Evolutionary conservation across 2,113 vertebrate species (phyloP).

Genomic region (Crotalus tigris): DNA sequence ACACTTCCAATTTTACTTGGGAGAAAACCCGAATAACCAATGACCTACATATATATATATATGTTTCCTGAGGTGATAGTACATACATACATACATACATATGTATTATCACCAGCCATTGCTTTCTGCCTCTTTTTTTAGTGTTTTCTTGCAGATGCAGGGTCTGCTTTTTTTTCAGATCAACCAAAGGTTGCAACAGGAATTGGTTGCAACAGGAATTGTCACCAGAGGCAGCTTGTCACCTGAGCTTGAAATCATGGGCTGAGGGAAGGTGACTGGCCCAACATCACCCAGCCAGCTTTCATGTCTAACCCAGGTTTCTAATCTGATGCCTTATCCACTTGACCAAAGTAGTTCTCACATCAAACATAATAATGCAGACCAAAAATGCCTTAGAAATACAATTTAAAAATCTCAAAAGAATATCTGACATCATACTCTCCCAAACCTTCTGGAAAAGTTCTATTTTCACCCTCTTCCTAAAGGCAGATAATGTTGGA

Average conservation of each 20-base stretch:
- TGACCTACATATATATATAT: no score
- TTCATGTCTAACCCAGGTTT: not conserved
- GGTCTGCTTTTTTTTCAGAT: not conserved
- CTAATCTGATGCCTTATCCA: not conserved
- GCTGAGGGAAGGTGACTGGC: not conserved
- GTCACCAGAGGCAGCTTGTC: not conserved
- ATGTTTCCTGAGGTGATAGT: no score
- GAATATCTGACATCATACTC: not conserved
- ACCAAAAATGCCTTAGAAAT: not conserved
- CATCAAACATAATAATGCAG: not conserved
- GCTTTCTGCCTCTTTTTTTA: not conserved
- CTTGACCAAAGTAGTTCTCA: not conserved
- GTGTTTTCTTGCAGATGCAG: not conserved
- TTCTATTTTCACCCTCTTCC: not conserved
- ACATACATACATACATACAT: no score
- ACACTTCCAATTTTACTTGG: no score
- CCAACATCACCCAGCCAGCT: not conserved
- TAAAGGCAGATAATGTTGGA: not conserved
- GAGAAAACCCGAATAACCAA: no score
- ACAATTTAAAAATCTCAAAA: not conserved
- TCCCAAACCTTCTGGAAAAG: not conserved
- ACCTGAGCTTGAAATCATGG: not conserved
- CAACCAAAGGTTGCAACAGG: not conserved
- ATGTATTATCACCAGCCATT: not conserved
- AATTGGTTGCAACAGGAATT: not conserved